Percentiles rank a stretch among this genome's conserved stretches.
phyloP scores from a whole-genome alignment of 2,888 invertebrate species.

The Drosophila quinaria region DNA sequence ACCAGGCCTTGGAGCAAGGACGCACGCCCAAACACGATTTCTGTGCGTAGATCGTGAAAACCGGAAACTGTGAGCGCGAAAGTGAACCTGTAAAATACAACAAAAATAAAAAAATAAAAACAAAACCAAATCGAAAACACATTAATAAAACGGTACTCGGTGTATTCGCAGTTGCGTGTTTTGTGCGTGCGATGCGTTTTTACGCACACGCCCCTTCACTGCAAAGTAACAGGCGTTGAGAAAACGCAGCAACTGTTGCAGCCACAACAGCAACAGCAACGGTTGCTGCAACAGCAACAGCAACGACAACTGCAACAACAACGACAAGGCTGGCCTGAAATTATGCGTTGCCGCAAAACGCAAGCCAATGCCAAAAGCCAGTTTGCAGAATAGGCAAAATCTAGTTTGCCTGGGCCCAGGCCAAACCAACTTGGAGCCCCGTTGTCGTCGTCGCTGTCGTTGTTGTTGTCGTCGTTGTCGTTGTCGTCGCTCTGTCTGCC shows the following conservation, averaged over 20 bases:
- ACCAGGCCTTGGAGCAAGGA: conserved; percentile 97
- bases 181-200: conserved; percentile 63
- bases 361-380: conserved; percentile 71
- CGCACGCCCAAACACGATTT: conserved; percentile 96
- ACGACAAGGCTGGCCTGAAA: conserved; percentile 66
- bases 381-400: conserved; percentile 78
- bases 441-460: conserved; percentile 8
- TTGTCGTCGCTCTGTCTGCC: conserved; percentile 37
- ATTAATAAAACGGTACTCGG: conserved; percentile 39
- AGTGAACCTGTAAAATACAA: conserved; percentile 92
- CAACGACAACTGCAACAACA: conserved; percentile 36
- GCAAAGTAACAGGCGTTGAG: conserved; percentile 82
- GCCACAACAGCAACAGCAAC: conserved; percentile 27
- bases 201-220: conserved; percentile 80
- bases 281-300: conserved; percentile 25
- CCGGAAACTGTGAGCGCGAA: conserved; percentile 97
- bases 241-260: conserved; percentile 58
- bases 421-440: conserved; percentile 46
- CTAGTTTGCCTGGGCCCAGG: conserved; percentile 73
- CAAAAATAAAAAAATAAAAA: conserved; percentile 19
- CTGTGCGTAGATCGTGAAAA: conserved; percentile 98
- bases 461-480: conserved; percentile 16
- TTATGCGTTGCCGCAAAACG: conserved; percentile 72
- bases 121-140: conserved; percentile 39
- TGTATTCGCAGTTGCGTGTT: conserved; percentile 29